These are phyloP conservation scores for Drosophila bocki DNA, from an alignment of 1,140 invertebrate genomes.

Conservation along the genomic window DNA sequence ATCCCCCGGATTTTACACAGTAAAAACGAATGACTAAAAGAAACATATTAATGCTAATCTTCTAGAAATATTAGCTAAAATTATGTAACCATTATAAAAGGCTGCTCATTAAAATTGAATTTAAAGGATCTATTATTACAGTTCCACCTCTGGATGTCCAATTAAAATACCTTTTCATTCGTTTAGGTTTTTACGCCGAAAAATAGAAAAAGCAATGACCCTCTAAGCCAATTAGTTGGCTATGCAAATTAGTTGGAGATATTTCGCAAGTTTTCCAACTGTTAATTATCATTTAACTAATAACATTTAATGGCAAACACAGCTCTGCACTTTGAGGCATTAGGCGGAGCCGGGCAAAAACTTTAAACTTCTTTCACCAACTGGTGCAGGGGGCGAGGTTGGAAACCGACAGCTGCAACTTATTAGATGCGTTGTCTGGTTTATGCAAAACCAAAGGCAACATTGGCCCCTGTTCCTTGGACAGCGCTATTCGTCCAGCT, in stretches of 20 bases:
- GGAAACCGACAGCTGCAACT: constrained; percentile 73
- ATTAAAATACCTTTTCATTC: neutral
- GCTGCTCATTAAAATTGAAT: neutral
- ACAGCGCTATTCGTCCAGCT: neutral
- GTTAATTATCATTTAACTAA: constrained; percentile 75
- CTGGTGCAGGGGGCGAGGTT: constrained; percentile 8
- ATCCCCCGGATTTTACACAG: constrained; percentile 13
- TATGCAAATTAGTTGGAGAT: constrained; percentile 65
- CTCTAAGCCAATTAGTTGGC: constrained; percentile 71
- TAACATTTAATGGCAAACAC: constrained; percentile 79
- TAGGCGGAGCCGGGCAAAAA: constrained; percentile 45
- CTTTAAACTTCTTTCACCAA: constrained; percentile 46
- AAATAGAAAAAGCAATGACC: constrained; percentile 66
- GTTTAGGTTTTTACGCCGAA: constrained; percentile 24
- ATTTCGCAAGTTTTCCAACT: constrained; percentile 65
- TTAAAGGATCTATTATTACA: neutral
- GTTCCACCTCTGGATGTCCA: neutral
- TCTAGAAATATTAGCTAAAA: neutral
- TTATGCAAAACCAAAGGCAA: constrained; percentile 79
- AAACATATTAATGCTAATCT: neutral
- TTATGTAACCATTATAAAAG: too few relatives aligned
- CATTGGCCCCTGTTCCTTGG: constrained; percentile 50
- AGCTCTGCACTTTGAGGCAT: constrained; percentile 70
- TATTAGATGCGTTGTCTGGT: constrained; percentile 69
- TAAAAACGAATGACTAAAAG: neutral